Conservation (phyloP, 2,113 vertebrate species). For the Phaethon lepturus region DNA sequence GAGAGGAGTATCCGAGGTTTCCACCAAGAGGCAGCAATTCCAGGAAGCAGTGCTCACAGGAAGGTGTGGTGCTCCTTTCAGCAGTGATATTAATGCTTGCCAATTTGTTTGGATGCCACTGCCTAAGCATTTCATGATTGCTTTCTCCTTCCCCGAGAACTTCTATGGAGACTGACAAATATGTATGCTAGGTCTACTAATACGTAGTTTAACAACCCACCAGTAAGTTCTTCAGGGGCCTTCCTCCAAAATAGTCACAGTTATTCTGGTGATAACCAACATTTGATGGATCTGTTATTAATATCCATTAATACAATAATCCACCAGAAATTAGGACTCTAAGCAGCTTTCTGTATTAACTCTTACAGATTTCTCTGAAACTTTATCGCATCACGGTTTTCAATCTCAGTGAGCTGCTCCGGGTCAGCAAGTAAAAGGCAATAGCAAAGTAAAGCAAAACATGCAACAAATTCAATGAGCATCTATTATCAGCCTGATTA, state of each 20-base stretch:
- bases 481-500: conserved; percentile 66
- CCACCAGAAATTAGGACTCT: background rate
- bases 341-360: background rate
- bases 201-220: background rate
- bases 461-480: conserved; percentile 57
- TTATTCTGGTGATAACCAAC: background rate
- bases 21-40: background rate
- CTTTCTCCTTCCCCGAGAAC: background rate
- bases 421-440: conserved; percentile 45
- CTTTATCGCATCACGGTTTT: background rate
- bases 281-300: background rate
- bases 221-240: background rate
- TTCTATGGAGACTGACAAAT: background rate
- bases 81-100: background rate
- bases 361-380: background rate
- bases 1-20: background rate
- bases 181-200: background rate
- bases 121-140: background rate
- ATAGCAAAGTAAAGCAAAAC: conserved; percentile 47
- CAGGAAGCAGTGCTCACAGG: background rate
- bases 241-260: background rate
- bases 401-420: background rate
- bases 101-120: background rate
- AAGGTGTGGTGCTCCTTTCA: background rate
- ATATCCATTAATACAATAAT: background rate